Conservation (phyloP, 1,140 invertebrate species). For the Drosophila pallidifrons region DNA sequence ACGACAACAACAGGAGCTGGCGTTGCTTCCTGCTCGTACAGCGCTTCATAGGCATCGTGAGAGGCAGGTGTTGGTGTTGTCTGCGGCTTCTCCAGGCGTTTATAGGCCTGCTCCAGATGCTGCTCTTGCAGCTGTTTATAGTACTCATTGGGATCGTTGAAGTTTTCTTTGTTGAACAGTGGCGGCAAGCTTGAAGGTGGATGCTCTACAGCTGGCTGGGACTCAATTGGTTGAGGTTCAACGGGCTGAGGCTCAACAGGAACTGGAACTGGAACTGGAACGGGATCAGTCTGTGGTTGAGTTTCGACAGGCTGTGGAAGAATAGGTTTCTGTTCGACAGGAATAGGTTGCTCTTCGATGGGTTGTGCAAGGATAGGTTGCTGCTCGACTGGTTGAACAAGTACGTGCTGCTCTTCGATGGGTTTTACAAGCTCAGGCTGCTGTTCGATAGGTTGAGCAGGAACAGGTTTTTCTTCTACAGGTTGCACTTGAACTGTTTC, state of each 20-base stretch:
- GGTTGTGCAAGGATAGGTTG: not conserved
- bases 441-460: not conserved
- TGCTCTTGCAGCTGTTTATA: constrained; percentile 62
- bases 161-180: constrained; percentile 58
- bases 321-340: not conserved
- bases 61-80: constrained; percentile 53
- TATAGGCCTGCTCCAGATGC: constrained; percentile 7
- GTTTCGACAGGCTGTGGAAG: not conserved
- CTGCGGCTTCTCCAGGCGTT: not conserved
- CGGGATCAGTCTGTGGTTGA: too few relatives aligned
- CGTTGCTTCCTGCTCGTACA: constrained; percentile 51
- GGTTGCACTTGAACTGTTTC: not conserved
- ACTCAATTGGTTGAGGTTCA: not conserved
- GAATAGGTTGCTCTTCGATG: not conserved
- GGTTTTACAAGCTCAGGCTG: not conserved
- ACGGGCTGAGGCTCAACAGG: not conserved
- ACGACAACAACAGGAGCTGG: constrained; percentile 8
- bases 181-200: constrained; percentile 47
- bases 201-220: not conserved
- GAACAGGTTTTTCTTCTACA: not conserved
- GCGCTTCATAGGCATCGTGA: constrained; percentile 44
- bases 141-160: constrained; percentile 58
- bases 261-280: not conserved
- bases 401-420: too few relatives aligned
- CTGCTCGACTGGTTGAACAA: not conserved